These are phyloP conservation scores for Rhinopomastus cyanomelas DNA, from an alignment of 2,113 vertebrate species.

Conservation along the genomic window DNA sequence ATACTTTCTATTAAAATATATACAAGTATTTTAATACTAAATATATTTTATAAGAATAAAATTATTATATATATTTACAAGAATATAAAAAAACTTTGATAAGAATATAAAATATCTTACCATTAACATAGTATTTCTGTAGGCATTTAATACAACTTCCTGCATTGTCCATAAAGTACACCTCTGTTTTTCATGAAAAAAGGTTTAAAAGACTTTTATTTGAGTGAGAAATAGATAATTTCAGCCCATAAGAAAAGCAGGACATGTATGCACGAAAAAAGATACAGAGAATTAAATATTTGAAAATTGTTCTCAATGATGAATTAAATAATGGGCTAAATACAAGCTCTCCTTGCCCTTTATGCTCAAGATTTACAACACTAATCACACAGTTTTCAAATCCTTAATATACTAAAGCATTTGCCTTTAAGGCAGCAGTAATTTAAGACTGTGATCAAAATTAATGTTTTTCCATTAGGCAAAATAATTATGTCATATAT, in stretches of 20 bases:
- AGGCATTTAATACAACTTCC: neutral
- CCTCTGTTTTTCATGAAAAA: neutral
- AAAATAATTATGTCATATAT: conserved; percentile 53
- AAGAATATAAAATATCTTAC: too few species aligned
- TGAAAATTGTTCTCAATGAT: neutral
- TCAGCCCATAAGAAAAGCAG: neutral
- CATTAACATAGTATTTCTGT: neutral
- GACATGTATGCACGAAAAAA: neutral
- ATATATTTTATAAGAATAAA: neutral
- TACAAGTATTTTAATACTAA: neutral
- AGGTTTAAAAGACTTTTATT: neutral
- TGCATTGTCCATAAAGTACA: neutral
- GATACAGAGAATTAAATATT: neutral
- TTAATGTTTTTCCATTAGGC: conserved; percentile 31
- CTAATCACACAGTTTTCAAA: conserved; percentile 19
- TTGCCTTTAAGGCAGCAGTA: conserved; percentile 33
- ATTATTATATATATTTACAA: too few species aligned
- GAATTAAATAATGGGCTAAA: conserved; percentile 1
- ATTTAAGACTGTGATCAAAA: conserved; percentile 33
- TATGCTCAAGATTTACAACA: neutral
- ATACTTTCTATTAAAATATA: neutral
- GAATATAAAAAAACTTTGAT: too few species aligned
- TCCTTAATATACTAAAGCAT: neutral
- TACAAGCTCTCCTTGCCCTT: neutral
- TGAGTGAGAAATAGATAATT: neutral